Evolutionary conservation across 2,113 vertebrate species (phyloP), one percentile per base, ranked within the genome.

Genomic region (Heterochromis multidens): DNA sequence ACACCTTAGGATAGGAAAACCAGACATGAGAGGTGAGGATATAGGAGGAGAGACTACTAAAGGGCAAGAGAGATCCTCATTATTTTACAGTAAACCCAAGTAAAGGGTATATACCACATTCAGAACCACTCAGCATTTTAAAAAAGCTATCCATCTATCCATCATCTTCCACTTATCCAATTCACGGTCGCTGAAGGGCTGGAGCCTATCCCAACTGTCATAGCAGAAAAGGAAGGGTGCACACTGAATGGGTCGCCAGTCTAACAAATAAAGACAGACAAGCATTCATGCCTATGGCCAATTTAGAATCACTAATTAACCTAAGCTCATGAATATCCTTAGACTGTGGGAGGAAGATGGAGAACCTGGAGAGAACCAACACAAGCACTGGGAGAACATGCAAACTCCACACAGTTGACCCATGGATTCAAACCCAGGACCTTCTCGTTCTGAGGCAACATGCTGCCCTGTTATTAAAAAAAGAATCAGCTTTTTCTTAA

Each of bases 351-450:
- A 43, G 63, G 4, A 67, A 67, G 23, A n/a, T n/a, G 40, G 63
- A 17, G 6, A 46, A 67, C 63, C 63, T 8, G 40, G 40, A 67
- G 13, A 43, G 37, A 67, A 67, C 2, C 37, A 37, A 67, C 37
- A 43, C 37, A 43, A 43, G 37, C 63, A 43, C 25, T n/a, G 40
- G n/a, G n/a, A 13, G 43, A 67, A 46, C 63, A 67, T 67, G 63
- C 43, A 67, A 67, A 0, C 1, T 3, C 21, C 33, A 40, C 62
- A 65, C 62, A 40, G n/a, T 65, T 7, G 0, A 35, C 31, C 5
- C 5, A 5, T 37, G 35, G 35, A 37, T 37, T 8, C 35, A 37
- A 33, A 13, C 43, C 37, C 14, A 67, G 63, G 37, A 67, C 16
- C 16, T 67, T 67, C 62, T 43, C 25, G 63, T 14, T 43, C n/a